Base-by-base conservation (phyloP, 2,888 invertebrate genomes). In the Plusia festucae region DNA sequence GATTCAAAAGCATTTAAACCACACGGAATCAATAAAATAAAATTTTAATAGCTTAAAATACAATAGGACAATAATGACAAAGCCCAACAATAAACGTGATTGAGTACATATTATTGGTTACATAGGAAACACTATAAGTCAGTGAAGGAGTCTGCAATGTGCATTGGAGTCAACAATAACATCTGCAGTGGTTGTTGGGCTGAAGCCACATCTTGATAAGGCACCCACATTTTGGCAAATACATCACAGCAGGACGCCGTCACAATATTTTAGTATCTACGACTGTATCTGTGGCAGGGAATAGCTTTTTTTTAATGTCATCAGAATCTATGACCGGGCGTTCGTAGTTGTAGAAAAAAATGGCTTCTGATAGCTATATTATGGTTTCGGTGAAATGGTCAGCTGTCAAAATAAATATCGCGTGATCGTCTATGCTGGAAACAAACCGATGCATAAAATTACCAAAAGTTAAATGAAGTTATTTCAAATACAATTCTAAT, bases 211-310 rank as follows among this genome's bases (percentile, higher is more conserved):
- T 91, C 91, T 90, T 89, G 93, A 94, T 94, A 94, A 92, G 88
- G 84, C 83, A 88, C 94, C 94, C 94, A 92, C 93, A 95, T 94
- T 92, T 94, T 93, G 93, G 92, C 94, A 93, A 94, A 94, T 91
- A 90, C 82, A 88, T 89, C 93, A 73, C 94, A 89, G 93, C 93
- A 90, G 93, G 95, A 86, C 53, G 92, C 93, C 93, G 89, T 95
- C 94, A 95, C 91, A 95, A 95, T 95, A 95, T 95, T 95, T 93
- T 91, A 92, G 90, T 93, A 89, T 90, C 88, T 87, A 90, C 86
- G 84, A 82, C 87, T 92, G 88, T 89, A 91, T 93, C 90, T 88
- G 83, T 87, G 87, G 88, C 85, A 82, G 76, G 68, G 83, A 83
- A 85, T 85, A 83, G 73, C 70, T 84, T 90, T 90, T 85, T 85